A percentile compares a stretch with the other conserved stretches of the same genome.
These are phyloP conservation scores for Microcebus lehilahytsara DNA, from an alignment of 2,113 vertebrate species.

Conservation along the genomic window DNA sequence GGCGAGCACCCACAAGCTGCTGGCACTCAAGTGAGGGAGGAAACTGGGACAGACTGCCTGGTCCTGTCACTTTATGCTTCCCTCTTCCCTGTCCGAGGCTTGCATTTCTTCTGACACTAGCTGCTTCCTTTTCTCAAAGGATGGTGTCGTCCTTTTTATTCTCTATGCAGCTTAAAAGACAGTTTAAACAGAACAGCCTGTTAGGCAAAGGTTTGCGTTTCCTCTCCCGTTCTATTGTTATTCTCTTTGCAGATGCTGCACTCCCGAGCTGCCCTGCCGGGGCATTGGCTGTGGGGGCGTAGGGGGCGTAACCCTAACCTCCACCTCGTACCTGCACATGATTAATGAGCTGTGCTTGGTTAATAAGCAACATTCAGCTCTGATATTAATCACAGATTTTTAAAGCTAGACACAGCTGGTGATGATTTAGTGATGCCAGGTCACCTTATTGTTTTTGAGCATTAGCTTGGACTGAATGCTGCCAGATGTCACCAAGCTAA, in stretches of 20 bases:
- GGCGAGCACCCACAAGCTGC: background rate
- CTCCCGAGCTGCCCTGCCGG: background rate
- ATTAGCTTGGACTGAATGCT: slow-evolving; percentile 10
- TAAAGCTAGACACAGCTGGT: slow-evolving; percentile 49
- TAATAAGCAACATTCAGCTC: slow-evolving; percentile 60
- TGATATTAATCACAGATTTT: slow-evolving; percentile 52
- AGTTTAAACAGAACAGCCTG: background rate
- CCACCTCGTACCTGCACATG: slow-evolving; percentile 33
- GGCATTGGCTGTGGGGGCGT: background rate
- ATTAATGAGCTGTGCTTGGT: slow-evolving; percentile 47
- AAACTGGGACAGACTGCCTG: background rate
- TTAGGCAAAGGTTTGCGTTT: background rate
- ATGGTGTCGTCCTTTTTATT: background rate
- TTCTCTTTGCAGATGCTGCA: background rate
- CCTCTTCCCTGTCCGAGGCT: background rate
- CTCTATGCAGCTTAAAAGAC: background rate
- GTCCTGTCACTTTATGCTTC: background rate
- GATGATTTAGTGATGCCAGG: slow-evolving; percentile 38
- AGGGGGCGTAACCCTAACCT: background rate
- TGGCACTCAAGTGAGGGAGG: background rate
- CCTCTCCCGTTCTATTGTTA: background rate
- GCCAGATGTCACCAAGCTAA: slow-evolving; percentile 48
- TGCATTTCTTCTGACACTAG: background rate
- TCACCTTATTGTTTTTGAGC: slow-evolving; percentile 33
- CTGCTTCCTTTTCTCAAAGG: background rate